phyloP scores from a whole-genome alignment of 1,140 invertebrate genomes.

The Drosophila littoralis region DNA sequence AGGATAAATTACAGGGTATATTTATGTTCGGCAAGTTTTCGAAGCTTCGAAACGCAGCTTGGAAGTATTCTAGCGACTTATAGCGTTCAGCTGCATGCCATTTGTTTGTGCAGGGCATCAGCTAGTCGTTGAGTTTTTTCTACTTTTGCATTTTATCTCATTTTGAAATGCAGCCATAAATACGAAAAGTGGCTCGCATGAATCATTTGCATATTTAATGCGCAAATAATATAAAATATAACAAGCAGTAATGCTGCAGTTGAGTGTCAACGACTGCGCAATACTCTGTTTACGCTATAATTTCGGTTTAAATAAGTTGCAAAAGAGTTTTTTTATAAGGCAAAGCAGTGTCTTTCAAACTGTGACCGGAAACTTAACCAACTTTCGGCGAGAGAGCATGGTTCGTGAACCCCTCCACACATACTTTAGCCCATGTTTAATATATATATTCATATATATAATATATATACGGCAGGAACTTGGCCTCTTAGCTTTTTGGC shows the following conservation, averaged over 20 bases:
- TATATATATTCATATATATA: too few species aligned
- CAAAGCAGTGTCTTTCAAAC: too few species aligned
- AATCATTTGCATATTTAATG: constrained; percentile 37
- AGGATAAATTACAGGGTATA: too few species aligned
- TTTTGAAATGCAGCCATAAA: constrained; percentile 24
- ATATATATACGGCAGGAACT: too few species aligned
- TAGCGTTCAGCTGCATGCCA: background rate
- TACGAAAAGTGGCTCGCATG: constrained; percentile 19
- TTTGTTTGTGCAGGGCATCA: background rate
- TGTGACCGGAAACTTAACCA: too few species aligned
- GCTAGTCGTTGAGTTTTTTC: background rate
- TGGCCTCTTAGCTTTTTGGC: too few species aligned
- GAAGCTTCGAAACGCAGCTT: too few species aligned
- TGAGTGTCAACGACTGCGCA: background rate
- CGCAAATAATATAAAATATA: constrained; percentile 23
- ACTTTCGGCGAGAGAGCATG: too few species aligned
- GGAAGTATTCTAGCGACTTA: too few species aligned
- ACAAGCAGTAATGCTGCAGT: background rate
- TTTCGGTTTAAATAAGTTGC: background rate
- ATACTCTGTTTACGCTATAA: background rate
- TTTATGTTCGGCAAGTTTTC: too few species aligned
- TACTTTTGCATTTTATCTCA: background rate
- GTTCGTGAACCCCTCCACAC: too few species aligned
- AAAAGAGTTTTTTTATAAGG: background rate
- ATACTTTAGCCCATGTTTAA: too few species aligned